A percentile compares a stretch with the other conserved stretches of the same genome.
phyloP scores from a whole-genome alignment of 1,140 invertebrate genomes.

The Drosophila ironensis region DNA sequence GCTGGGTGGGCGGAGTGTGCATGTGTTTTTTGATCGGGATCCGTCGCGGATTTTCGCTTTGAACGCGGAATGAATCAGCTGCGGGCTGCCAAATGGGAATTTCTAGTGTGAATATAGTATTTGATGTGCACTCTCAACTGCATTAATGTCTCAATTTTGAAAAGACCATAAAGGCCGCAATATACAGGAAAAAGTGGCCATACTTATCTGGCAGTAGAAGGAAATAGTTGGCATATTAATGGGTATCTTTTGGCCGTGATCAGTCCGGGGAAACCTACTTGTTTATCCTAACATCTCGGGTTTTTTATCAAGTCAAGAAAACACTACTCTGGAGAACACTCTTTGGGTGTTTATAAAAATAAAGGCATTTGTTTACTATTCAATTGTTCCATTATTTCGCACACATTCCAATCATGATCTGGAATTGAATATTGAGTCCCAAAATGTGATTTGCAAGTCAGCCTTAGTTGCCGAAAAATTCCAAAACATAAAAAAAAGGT shows the following conservation, averaged over 20 bases:
- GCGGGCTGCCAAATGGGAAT: conserved; percentile 30
- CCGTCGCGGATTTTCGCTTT: background rate
- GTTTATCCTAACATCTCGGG: background rate
- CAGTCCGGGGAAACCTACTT: background rate
- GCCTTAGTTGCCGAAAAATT: background rate
- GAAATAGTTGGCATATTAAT: background rate
- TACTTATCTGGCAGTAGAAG: background rate
- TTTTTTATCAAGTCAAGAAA: background rate
- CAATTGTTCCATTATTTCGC: too few relatives aligned
- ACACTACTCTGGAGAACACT: background rate
- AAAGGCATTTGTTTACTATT: too few relatives aligned
- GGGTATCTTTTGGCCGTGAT: background rate
- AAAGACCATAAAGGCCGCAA: background rate
- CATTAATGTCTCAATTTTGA: conserved; percentile 1
- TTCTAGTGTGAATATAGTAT: too few relatives aligned
- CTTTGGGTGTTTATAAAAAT: too few relatives aligned
- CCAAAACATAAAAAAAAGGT: background rate
- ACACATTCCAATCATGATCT: too few relatives aligned
- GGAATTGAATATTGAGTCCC: too few relatives aligned
- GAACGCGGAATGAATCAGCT: conserved; percentile 20
- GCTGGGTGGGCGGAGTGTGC: conserved; percentile 21
- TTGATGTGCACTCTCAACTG: conserved; percentile 1
- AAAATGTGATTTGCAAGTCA: background rate
- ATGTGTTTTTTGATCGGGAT: conserved; percentile 11
- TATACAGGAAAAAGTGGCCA: background rate